Percentiles rank a stretch among this genome's conserved stretches.
Evolutionary conservation across 2,888 invertebrate genomes (phyloP).

Genomic region (Cephus nigrinus): DNA sequence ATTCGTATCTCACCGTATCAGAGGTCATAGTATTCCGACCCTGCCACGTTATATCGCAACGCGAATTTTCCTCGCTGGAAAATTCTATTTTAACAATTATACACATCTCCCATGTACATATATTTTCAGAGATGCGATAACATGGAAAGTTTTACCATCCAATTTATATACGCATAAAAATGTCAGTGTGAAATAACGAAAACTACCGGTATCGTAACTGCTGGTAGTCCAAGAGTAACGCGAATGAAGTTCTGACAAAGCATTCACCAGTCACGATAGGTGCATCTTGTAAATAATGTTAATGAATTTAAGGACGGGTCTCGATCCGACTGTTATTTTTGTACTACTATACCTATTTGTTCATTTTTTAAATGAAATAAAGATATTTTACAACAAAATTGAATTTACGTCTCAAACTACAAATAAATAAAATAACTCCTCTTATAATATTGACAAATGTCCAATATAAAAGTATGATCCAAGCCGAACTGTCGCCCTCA

Average conservation of each 20-base stretch:
- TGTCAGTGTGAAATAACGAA: too few species aligned
- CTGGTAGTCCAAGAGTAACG: not conserved
- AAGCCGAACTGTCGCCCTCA: not conserved
- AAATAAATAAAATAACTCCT: not conserved
- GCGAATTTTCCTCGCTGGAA: not conserved
- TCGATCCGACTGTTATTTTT: not conserved
- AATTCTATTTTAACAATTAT: not conserved
- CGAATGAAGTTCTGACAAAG: not conserved
- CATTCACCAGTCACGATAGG: not conserved
- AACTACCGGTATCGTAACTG: not conserved
- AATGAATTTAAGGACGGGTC: not conserved
- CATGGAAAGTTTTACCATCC: not conserved
- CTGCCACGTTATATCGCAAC: not conserved
- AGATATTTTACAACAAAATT: not conserved
- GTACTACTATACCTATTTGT: not conserved
- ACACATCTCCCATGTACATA: not conserved
- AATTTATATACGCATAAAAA: too few species aligned
- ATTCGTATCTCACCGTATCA: not conserved
- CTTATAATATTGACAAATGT: not conserved
- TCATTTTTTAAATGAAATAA: not conserved
- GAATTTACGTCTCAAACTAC: not conserved
- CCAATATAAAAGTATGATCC: not conserved
- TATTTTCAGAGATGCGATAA: not conserved
- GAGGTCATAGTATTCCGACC: not conserved
- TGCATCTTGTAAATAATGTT: constrained; percentile 2